Conservation (phyloP, 2,113 vertebrate genomes). For the Spermophilus dauricus region DNA sequence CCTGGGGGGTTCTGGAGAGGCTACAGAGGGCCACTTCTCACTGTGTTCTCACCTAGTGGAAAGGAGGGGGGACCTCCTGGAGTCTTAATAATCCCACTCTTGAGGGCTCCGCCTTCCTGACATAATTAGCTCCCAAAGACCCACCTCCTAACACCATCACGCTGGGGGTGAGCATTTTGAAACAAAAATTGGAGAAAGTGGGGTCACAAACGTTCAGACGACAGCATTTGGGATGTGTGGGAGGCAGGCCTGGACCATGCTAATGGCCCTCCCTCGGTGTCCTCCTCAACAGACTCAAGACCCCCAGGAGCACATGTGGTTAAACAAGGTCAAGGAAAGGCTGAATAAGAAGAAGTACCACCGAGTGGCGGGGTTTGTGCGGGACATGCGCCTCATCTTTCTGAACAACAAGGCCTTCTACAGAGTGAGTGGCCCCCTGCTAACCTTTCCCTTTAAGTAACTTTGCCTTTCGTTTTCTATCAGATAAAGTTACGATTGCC, state of each 20-base stretch:
- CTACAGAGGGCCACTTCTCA: neutral
- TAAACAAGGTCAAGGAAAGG: constrained; percentile 51
- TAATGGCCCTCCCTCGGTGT: neutral
- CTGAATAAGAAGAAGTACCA: neutral
- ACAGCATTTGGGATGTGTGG: no score
- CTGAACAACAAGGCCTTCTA: neutral
- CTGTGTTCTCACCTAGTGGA: neutral
- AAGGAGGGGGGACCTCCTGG: neutral
- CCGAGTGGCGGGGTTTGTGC: constrained; percentile 25
- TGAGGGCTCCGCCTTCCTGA: neutral
- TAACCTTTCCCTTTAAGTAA: neutral
- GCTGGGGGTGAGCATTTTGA: neutral
- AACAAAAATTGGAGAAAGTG: neutral
- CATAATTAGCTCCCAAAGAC: neutral
- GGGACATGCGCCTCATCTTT: constrained; percentile 61
- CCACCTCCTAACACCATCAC: neutral
- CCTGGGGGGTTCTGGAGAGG: neutral
- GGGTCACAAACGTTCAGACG: neutral
- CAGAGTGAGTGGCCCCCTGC: neutral
- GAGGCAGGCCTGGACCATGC: neutral
- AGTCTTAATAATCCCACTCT: neutral
- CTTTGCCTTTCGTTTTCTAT: neutral
- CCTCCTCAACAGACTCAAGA: neutral
- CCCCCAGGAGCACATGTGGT: neutral
- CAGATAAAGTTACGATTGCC: neutral